A percentile compares a stretch with the other conserved stretches of the same genome.
Conservation (phyloP, 2,888 invertebrate species). For the Hermaeophaga mercurialis region DNA sequence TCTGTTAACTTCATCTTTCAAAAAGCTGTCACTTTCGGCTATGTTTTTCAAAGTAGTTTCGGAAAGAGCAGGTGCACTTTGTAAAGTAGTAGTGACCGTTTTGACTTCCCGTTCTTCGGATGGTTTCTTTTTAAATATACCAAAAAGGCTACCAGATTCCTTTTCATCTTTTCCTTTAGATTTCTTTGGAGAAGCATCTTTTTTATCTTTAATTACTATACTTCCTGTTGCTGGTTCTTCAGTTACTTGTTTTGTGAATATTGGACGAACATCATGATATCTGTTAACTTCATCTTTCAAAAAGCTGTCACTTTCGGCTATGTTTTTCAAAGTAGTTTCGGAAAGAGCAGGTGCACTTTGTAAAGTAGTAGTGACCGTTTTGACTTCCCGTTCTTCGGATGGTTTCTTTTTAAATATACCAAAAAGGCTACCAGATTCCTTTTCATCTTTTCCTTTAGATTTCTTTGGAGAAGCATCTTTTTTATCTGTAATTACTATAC, state of each 20-base stretch:
- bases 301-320: constrained; percentile 40
- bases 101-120: constrained; percentile 28
- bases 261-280: constrained; percentile 38
- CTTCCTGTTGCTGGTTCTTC: background rate
- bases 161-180: constrained; percentile 20
- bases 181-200: constrained; percentile 6
- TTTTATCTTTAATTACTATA: constrained; percentile 1
- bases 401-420: constrained; percentile 35
- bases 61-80: constrained; percentile 6
- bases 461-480: constrained; percentile 6
- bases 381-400: constrained; percentile 32
- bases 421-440: constrained; percentile 29
- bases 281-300: constrained; percentile 40
- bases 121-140: constrained; percentile 38
- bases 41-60: background rate
- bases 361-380: constrained; percentile 5
- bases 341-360: constrained; percentile 15
- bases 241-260: constrained; percentile 5
- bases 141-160: constrained; percentile 34
- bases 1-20: constrained; percentile 41
- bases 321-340: constrained; percentile 26
- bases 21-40: constrained; percentile 31
- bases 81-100: background rate
- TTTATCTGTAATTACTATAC: constrained; percentile 12
- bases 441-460: constrained; percentile 22